phyloP scores from a whole-genome alignment of 2,888 invertebrate species.

The Rhagophthalmus giganteus region DNA sequence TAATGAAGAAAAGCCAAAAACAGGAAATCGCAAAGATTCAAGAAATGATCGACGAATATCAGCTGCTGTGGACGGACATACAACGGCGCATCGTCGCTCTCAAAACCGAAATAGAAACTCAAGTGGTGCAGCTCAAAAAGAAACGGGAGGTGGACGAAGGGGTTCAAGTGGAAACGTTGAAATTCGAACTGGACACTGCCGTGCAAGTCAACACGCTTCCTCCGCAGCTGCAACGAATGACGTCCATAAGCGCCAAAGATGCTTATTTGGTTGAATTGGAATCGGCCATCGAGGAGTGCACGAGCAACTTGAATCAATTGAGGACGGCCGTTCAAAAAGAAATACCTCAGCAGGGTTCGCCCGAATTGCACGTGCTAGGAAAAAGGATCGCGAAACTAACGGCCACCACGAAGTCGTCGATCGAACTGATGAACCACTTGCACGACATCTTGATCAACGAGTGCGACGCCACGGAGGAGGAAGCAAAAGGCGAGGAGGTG shows the following conservation, averaged over 20 bases:
- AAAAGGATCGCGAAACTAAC: conserved; percentile 76
- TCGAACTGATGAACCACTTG: conserved; percentile 81
- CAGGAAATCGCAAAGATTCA: conserved; percentile 62
- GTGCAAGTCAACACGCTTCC: conserved; percentile 82
- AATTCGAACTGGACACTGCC: conserved; percentile 74
- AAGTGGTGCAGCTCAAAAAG: conserved; percentile 45
- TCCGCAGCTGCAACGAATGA: conserved; percentile 61
- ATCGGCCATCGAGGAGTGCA: conserved; percentile 73
- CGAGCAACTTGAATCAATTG: conserved; percentile 66
- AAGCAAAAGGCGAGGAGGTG: conserved; percentile 69
- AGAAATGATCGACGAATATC: conserved; percentile 68
- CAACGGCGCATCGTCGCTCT: conserved; percentile 58
- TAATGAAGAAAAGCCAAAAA: conserved; percentile 62
- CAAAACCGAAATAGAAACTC: conserved; percentile 52
- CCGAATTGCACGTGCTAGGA: conserved; percentile 65
- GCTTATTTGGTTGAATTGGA: conserved; percentile 78
- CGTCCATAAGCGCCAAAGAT: conserved; percentile 77
- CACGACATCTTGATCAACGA: conserved; percentile 74
- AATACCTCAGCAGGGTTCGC: conserved; percentile 58
- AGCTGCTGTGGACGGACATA: conserved; percentile 65
- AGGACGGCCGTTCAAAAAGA: conserved; percentile 66
- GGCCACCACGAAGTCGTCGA: conserved; percentile 76
- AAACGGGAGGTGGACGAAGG: conserved; percentile 61
- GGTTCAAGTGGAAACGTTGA: conserved; percentile 73
- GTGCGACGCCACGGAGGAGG: conserved; percentile 68